Base-by-base conservation (phyloP, 2,888 invertebrate genomes). In the Sesia apiformis region DNA sequence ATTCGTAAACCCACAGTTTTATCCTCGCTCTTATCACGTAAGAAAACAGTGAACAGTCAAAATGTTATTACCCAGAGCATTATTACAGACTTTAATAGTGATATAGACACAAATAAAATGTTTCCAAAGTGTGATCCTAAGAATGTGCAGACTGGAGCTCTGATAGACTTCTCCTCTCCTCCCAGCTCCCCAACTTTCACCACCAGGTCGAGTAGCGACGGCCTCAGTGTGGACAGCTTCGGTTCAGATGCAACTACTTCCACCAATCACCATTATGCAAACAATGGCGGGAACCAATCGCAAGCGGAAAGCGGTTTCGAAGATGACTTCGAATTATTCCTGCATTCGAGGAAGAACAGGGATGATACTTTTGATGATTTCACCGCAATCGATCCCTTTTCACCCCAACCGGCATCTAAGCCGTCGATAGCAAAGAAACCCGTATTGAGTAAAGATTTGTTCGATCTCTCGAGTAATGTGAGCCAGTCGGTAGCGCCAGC, bases 241-340 rank as follows among this genome's bases (percentile, higher is more conserved):
- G 94, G 94, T 55, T 94, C 94, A 6, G 94, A 94, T 76, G 93
- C 93, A 42, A 93, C 93, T 60, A 83, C 87, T 5, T 88, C 89
- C 42, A 90, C 88, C 4, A 89, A 85, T 53, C 91, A 92, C 63
- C 91, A 90, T 54, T 84, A 86, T 58, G 76, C 83, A 39, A 80
- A 89, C 49, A 90, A 88, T 63, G 92, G 92, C 66, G 93, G 93
- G 8, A 93, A 92, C 69, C 91, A 91, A 4, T 94, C 94, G 4
- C 93, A 94, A 71, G 92, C 93, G 50, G 94, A 94, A 72, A 94
- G 94, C 79, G 94, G 95, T 3, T 96, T 96, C 72, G 96, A 96
- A 77, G 96, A 95, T 83, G 95, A 96, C 74, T 95, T 94, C 74
- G 94, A 95, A 72, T 86, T 93, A 51, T 92, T 93, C 66, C 86